Base-by-base conservation (phyloP, 2,113 vertebrate genomes). In the Petaurus breviceps region DNA sequence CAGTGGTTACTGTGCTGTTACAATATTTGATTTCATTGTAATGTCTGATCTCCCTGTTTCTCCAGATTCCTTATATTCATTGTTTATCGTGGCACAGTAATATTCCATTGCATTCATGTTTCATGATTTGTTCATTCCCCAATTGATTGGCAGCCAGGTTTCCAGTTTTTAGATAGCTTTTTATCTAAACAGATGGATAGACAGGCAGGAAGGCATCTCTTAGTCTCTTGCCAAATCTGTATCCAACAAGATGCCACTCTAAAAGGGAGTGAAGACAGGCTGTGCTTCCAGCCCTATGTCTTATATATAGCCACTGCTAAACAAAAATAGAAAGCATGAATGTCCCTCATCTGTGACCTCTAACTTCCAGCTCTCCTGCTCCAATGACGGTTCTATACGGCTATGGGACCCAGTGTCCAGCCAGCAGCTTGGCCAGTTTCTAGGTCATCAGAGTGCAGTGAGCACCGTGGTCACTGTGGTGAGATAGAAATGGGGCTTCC, bases 301-400 rank as follows among this genome's bases (percentile, higher is more conserved):
- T 84, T 84, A 22, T 84, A 43, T 22, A 43, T 84, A 84, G n/a
- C 68, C n/a, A 43, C 19, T 84, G 68, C 68, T 43, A 84, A 43
- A 43, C 22, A 43, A 84, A 68, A 22, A n/a, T 19, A n/a, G n/a
- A 84, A 77, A n/a, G 14, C 43, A 8, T 2, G 68, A 84, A 84
- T 84, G 25, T 51, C 28, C 43, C 91, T 1, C 1, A 47, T 28
- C 46, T 93, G 49, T 93, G 0, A 2, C 77, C 57, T 95, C 90
- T 96, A 89, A 54, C 47, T 90, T 93, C 6, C 94, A 99, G 99
- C 92, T 99, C 77, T 99, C 99, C 97, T 98, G 98, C 92, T 99
- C 99, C 90, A 98, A 97, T 28, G 99, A 99, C 9, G 98, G 99
- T 90, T 98, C 98, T 6, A 97, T 99, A 92, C 97, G 98, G 77